phyloP scores from a whole-genome alignment of 1,140 invertebrate species.

The Pogonomyrmex californicus region DNA sequence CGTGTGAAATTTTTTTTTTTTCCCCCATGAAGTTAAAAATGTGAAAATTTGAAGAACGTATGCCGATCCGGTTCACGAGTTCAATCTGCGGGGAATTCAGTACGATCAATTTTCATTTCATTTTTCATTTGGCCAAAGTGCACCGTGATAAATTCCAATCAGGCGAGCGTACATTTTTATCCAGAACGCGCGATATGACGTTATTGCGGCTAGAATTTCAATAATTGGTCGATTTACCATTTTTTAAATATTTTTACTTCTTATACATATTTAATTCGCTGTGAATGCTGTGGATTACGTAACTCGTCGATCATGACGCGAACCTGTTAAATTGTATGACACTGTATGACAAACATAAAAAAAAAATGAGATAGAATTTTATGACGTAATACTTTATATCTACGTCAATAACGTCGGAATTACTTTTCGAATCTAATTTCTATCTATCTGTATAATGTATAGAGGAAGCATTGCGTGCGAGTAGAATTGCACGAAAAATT shows the following conservation, averaged over 20 bases:
- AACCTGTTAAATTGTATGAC: slow-evolving; percentile 4
- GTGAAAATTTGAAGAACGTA: slow-evolving; percentile 58
- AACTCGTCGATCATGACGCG: neutral
- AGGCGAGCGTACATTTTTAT: slow-evolving; percentile 31
- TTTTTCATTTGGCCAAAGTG: slow-evolving; percentile 55
- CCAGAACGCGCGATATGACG: slow-evolving; percentile 26
- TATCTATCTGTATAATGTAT: slow-evolving; percentile 18
- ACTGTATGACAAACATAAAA: neutral
- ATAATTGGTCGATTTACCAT: slow-evolving; percentile 64
- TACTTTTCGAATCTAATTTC: slow-evolving; percentile 6
- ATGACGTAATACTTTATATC: neutral
- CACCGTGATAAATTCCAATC: slow-evolving; percentile 55
- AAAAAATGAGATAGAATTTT: neutral
- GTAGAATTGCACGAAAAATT: slow-evolving; percentile 46
- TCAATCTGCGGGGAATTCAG: slow-evolving; percentile 18
- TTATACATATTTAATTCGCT: slow-evolving; percentile 49
- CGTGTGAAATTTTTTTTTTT: slow-evolving; percentile 32
- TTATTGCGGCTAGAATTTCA: slow-evolving; percentile 63
- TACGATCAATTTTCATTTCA: slow-evolving; percentile 62
- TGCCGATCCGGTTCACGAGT: slow-evolving; percentile 13
- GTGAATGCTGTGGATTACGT: slow-evolving; percentile 7
- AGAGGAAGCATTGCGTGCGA: slow-evolving; percentile 30
- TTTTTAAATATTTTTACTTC: slow-evolving; percentile 33
- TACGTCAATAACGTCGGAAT: neutral
- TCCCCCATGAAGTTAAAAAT: slow-evolving; percentile 26